Evolutionary conservation across 2,888 invertebrate genomes (phyloP).

Genomic region (Laothoe populi): DNA sequence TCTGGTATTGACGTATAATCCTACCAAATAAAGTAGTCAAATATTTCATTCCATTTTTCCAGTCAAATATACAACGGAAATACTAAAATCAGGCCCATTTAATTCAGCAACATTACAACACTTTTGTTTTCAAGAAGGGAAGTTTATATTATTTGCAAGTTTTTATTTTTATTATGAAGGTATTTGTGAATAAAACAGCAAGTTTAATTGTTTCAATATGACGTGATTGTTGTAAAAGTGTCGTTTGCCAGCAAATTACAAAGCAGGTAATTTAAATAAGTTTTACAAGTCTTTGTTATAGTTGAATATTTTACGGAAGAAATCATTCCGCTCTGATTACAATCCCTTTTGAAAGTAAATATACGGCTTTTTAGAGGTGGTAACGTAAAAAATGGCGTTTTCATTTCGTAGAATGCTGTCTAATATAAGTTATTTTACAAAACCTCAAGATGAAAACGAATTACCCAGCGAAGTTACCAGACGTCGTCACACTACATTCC

Average conservation of each 20-base stretch:
- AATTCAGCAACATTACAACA: neutral
- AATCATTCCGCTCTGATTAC: conserved; percentile 11
- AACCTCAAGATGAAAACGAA: conserved; percentile 49
- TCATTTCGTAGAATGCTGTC: conserved; percentile 75
- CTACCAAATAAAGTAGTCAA: neutral
- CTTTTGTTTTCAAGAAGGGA: conserved; percentile 5
- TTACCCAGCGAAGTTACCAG: conserved; percentile 31
- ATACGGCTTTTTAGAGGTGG: conserved; percentile 34
- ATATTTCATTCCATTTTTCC: neutral
- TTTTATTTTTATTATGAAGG: conserved; percentile 44
- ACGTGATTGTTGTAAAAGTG: conserved; percentile 45
- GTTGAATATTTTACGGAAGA: neutral
- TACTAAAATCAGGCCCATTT: neutral
- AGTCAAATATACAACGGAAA: neutral
- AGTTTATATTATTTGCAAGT: neutral
- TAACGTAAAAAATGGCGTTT: conserved; percentile 66
- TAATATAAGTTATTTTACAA: conserved; percentile 75
- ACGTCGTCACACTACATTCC: conserved; percentile 36
- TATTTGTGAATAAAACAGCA: conserved; percentile 46
- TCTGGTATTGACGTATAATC: conserved; percentile 3
- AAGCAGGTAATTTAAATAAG: conserved; percentile 43
- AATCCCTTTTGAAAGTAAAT: conserved; percentile 10
- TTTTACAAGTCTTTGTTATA: conserved; percentile 4
- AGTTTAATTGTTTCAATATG: conserved; percentile 42
- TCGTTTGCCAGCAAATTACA: conserved; percentile 35